Evolutionary conservation across 1,140 invertebrate species (phyloP).

Genomic region (Hydropsyche tenuis): DNA sequence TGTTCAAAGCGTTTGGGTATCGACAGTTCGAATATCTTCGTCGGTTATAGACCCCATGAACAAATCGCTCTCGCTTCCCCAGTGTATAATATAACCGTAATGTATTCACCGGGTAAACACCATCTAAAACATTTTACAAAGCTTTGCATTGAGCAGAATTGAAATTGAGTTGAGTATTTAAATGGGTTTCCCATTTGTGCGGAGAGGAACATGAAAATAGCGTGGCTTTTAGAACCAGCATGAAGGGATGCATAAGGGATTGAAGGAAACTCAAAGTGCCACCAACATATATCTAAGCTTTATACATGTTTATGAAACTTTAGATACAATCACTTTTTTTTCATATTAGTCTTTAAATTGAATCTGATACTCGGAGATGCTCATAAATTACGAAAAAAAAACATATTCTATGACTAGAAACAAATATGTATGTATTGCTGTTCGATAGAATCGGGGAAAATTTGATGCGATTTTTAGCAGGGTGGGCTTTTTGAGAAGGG

Average conservation of each 20-base stretch:
- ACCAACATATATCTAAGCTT: slow-evolving; percentile 35
- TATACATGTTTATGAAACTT: no score
- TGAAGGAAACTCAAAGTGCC: slow-evolving; percentile 41
- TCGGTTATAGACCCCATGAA: neutral
- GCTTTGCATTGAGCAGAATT: slow-evolving; percentile 54
- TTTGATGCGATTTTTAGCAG: slow-evolving; percentile 27
- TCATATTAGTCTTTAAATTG: no score
- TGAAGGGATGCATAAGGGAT: slow-evolving; percentile 44
- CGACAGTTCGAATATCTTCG: neutral
- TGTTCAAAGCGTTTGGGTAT: neutral
- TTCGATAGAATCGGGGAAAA: neutral
- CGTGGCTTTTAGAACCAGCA: slow-evolving; percentile 58
- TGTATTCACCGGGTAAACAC: slow-evolving; percentile 40
- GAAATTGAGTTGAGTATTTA: slow-evolving; percentile 64
- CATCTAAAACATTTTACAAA: slow-evolving; percentile 47
- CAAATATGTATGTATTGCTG: neutral
- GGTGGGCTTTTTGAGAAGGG: slow-evolving; percentile 19
- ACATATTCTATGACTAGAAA: no score
- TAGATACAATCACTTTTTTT: no score
- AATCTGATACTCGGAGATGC: no score
- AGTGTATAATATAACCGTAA: slow-evolving; percentile 36
- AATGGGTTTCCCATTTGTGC: slow-evolving; percentile 64
- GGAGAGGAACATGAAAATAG: slow-evolving; percentile 63
- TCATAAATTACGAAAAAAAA: no score
- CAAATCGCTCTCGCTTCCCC: slow-evolving; percentile 30